Base-by-base conservation (phyloP, 2,888 invertebrate genomes). In the Pemphredon lugubris region DNA sequence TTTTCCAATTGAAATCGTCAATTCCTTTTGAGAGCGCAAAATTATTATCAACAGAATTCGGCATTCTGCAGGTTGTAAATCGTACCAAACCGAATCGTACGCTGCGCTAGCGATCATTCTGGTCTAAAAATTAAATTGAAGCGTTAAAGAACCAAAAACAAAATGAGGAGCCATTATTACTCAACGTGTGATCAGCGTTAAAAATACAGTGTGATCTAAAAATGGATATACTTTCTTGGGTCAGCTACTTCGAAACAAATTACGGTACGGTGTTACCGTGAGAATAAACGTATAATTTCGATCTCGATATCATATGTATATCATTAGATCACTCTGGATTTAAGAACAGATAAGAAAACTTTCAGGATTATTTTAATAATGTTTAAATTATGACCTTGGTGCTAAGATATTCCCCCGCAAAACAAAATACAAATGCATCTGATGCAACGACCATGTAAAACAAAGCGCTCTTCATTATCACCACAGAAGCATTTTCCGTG, bases 81-180 rank as follows among this genome's bases (percentile, higher is more conserved):
- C 54, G 45, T 82, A 82, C 82, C 82, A 82, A 4, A 45, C 7
- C n/a, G 54, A 58, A 4, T 74, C 57, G 26, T 82, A 82, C 0
- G 67, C 66, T 4, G 44, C 47, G 3, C 66, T 18, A 5, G 70
- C 42, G 1, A 82, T 73, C 13, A 7, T 30, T 13, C 63, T 67
- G 9, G 73, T 63, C 81, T 82, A 16, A 9, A 39, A 67, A 1
- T 9, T 1, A 30, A 30, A 30, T 30, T 9, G 9, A 9, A 30
- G 6, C 9, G 9, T 30, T 30, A 30, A 1, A 30, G 9, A 2
- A 2, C 9, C 0, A n/a, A n/a, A n/a, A n/a, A n/a, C n/a, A n/a
- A n/a, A n/a, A n/a, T n/a, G n/a, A n/a, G n/a, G n/a, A n/a, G n/a
- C n/a, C n/a, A n/a, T n/a, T n/a, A n/a, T n/a, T n/a, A n/a, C n/a